These are phyloP conservation scores for Anthonomus grandis DNA, from an alignment of 1,140 invertebrate species.

Conservation along the genomic window DNA sequence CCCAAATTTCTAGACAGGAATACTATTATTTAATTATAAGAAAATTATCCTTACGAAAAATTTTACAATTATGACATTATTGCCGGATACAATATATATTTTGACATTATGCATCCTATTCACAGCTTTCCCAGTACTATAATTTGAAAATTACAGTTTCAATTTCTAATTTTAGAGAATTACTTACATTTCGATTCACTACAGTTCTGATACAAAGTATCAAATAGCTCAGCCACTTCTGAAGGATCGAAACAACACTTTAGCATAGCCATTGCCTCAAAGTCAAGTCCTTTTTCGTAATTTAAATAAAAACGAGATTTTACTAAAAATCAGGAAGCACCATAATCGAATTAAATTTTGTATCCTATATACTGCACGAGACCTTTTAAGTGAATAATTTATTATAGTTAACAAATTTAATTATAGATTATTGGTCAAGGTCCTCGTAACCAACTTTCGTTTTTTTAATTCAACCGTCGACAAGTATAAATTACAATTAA, in stretches of 20 bases:
- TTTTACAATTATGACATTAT: not conserved
- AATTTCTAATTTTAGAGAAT: constrained; percentile 9
- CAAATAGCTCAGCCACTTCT: constrained; percentile 69
- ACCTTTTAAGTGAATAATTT: too few species aligned
- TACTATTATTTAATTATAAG: not conserved
- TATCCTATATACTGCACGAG: too few species aligned
- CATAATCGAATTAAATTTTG: too few species aligned
- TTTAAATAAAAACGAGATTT: too few species aligned
- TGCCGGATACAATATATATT: constrained; percentile 1
- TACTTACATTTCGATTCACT: constrained; percentile 79
- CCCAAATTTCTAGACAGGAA: not conserved
- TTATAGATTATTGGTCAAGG: too few species aligned
- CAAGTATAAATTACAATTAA: too few species aligned
- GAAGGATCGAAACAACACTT: constrained; percentile 66
- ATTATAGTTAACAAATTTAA: too few species aligned
- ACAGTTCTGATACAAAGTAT: constrained; percentile 71
- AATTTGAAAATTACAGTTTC: constrained; percentile 1
- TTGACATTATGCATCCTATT: not conserved
- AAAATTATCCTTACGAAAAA: not conserved
- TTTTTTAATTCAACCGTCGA: too few species aligned
- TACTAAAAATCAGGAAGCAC: too few species aligned
- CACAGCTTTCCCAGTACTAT: not conserved
- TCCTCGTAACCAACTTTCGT: too few species aligned
- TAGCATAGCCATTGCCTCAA: constrained; percentile 72
- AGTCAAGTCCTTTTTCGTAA: too few species aligned